Conservation (phyloP, 2,113 vertebrate genomes). For the Egretta garzetta region DNA sequence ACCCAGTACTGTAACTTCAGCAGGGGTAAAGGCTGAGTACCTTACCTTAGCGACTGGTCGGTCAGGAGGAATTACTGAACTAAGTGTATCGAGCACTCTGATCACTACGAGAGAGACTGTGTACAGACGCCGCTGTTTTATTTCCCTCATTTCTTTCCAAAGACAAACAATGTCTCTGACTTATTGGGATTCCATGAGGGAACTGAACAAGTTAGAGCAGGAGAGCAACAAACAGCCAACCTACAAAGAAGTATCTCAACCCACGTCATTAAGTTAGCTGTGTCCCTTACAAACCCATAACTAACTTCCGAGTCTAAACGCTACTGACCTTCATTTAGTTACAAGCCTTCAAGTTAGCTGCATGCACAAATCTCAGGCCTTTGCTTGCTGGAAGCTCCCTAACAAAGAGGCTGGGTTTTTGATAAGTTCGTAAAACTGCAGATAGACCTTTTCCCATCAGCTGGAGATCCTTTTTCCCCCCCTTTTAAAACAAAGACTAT, state of each 20-base stretch:
- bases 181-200: neutral
- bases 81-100: neutral
- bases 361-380: neutral
- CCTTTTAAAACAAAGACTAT: neutral
- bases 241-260: neutral
- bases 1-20: neutral
- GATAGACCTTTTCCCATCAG: neutral
- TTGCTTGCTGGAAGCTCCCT: neutral
- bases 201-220: neutral
- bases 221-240: rapidly evolving
- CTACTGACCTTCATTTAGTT: neutral
- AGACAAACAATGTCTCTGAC: neutral
- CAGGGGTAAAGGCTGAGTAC: neutral
- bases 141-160: neutral
- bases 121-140: neutral
- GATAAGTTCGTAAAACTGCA: neutral
- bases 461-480: neutral
- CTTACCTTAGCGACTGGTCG: no score
- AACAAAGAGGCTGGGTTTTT: neutral
- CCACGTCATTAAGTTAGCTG: rapidly evolving
- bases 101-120: neutral
- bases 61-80: neutral
- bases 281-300: neutral
- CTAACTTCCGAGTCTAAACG: neutral
- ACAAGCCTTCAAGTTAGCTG: neutral